Conservation (phyloP, 2,113 vertebrate genomes). For the Hyperopisus bebe region DNA sequence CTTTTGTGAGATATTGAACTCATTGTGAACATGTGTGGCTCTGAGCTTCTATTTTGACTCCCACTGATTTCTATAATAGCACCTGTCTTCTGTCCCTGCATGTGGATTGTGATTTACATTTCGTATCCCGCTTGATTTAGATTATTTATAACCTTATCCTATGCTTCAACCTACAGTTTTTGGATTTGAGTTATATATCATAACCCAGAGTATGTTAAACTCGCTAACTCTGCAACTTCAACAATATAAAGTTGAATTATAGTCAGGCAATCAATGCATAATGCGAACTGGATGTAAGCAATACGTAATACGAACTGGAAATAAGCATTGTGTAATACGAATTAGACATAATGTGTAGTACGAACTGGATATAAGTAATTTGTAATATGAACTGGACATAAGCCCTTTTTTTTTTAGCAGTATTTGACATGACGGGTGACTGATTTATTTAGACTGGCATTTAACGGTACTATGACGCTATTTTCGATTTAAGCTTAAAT, state of each 20-base stretch:
- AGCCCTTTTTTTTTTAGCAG: neutral
- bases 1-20: neutral
- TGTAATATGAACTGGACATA: neutral
- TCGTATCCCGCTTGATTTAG: neutral
- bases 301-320: neutral
- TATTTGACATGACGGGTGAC: neutral
- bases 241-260: neutral
- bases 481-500: neutral
- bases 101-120: neutral
- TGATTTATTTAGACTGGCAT: neutral
- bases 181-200: neutral
- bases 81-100: neutral
- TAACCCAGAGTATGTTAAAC: neutral
- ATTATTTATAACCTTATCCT: neutral
- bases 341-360: neutral
- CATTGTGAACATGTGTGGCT: neutral
- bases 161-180: neutral
- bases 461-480: neutral
- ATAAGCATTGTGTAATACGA: neutral
- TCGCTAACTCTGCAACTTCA: neutral
- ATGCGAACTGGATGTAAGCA: neutral
- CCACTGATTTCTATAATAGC: neutral
- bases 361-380: neutral
- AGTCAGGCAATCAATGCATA: neutral
- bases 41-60: neutral